Evolutionary conservation across 1,140 invertebrate species (phyloP), one percentile per base, ranked within the genome.

Genomic region (Drosophila yakuba): DNA sequence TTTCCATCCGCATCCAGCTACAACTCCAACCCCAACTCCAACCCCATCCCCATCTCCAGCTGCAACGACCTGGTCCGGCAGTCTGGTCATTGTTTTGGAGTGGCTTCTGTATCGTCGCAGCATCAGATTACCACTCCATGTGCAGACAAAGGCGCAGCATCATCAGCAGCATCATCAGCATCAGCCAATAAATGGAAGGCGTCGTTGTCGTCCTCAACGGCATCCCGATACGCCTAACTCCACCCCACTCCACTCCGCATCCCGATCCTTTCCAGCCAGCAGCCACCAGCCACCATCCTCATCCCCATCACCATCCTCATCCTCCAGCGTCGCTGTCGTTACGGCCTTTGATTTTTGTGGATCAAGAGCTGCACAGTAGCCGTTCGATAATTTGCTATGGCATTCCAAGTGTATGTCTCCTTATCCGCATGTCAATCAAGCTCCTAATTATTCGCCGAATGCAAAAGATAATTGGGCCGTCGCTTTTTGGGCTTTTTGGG

Each of bases 381-480:
- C 82, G 90, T 83, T 89, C 86, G 90, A 91, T 91, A 91, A 91
- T 91, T 91, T 91, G 90, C 90, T 91, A 83, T 76, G 83, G 90
- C 90, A 91, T 91, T 91, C 90, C 90, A 89, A 91, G 90, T 84
- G 90, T 91, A 91, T 91, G 90, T 91, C 90, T 90, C 81, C 90
- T 91, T 91, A 91, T 91, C 90, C 90, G 77, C 90, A 83, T 91
- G 90, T 91, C 90, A 91, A 91, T 91, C 90, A 91, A 89, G 74
- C 82, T 91, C 90, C 90, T 91, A 91, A 91, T 91, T 91, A 91
- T 91, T 91, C 90, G 91, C 64, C 72, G 82, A 90, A 90, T 90
- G 88, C 88, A 90, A 90, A 90, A 90, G 88, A 90, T 90, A 90
- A 90, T 90, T 90, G 88, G 64, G 80, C 78, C 57, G 17, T 50